Conservation (phyloP, 2,113 vertebrate genomes). For the Colaptes auratus region DNA sequence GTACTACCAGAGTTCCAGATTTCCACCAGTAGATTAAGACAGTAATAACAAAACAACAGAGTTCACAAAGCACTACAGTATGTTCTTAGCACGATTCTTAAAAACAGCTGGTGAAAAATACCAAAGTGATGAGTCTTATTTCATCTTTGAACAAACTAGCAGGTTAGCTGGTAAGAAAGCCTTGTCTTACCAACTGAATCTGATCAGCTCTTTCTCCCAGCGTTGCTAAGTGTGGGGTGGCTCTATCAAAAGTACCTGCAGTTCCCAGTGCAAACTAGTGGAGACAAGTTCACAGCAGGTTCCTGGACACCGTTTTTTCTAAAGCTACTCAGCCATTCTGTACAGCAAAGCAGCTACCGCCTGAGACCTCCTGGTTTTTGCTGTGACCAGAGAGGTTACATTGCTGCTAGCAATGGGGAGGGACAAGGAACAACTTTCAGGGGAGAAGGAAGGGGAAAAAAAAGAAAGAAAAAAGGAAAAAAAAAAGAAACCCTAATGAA, state of each 20-base stretch:
- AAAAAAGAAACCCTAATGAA: not conserved
- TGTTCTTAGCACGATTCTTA: constrained; percentile 17
- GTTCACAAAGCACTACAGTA: not conserved
- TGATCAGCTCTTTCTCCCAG: not conserved
- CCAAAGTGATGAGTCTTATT: not conserved
- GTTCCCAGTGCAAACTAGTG: not conserved
- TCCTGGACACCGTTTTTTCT: not conserved
- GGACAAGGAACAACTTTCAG: not conserved
- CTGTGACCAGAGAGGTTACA: not conserved
- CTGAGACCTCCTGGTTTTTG: not conserved
- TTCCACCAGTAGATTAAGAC: not conserved
- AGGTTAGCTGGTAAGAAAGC: not conserved
- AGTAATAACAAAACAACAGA: not conserved
- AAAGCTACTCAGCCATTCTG: not conserved
- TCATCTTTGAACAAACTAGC: not conserved
- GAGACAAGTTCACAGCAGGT: not conserved
- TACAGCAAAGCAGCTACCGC: not conserved
- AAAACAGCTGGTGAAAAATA: constrained; percentile 4
- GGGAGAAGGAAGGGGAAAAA: no score
- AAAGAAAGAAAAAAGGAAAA: not conserved
- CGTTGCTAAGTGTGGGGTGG: not conserved
- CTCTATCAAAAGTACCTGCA: not conserved
- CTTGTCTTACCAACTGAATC: not conserved
- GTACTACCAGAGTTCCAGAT: not conserved
- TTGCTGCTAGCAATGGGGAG: not conserved